phyloP scores from a whole-genome alignment of 2,797 vertebrate genomes.

The Takifugu ocellatus region DNA sequence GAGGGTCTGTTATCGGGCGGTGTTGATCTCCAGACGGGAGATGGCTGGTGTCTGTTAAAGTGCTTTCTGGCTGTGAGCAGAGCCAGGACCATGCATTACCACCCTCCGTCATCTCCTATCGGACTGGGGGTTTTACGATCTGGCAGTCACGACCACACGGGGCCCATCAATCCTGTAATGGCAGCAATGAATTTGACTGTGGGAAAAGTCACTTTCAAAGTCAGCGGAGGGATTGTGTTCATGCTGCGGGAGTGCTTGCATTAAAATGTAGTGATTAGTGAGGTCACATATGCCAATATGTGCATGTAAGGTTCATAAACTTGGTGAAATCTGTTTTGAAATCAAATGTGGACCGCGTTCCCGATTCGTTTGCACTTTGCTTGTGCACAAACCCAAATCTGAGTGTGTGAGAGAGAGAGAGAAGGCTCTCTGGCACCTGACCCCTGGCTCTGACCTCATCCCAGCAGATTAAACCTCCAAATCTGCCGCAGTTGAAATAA shows the following conservation, averaged over 20 bases:
- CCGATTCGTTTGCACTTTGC: constrained; percentile 19
- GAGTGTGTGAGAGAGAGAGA: constrained; percentile 15
- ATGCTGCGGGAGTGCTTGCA: constrained; percentile 29
- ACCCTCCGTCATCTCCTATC: constrained; percentile 46
- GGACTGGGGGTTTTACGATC: constrained; percentile 52
- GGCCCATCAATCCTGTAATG: constrained; percentile 46
- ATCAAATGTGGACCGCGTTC: background rate
- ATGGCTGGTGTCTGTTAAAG: constrained; percentile 29
- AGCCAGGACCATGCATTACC: constrained; percentile 49
- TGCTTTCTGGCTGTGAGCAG: constrained; percentile 40
- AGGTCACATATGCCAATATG: constrained; percentile 29
- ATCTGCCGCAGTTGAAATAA: constrained; percentile 34
- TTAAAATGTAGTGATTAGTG: constrained; percentile 15
- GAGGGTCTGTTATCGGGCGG: constrained; percentile 9
- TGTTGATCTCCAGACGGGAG: constrained; percentile 32
- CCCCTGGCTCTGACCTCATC: constrained; percentile 42
- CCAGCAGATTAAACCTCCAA: constrained; percentile 51
- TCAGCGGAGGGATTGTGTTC: background rate
- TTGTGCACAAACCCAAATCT: constrained; percentile 10
- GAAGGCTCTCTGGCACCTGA: constrained; percentile 49
- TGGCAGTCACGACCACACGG: constrained; percentile 23
- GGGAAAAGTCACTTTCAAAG: constrained; percentile 57
- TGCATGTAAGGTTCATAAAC: constrained; percentile 13
- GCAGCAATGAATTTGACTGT: constrained; percentile 35
- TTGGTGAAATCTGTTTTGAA: background rate